Percentiles rank a stretch among this genome's conserved stretches.
These are phyloP conservation scores for Spilosoma lubricipeda DNA, from an alignment of 2,888 invertebrate species.

Conservation along the genomic window DNA sequence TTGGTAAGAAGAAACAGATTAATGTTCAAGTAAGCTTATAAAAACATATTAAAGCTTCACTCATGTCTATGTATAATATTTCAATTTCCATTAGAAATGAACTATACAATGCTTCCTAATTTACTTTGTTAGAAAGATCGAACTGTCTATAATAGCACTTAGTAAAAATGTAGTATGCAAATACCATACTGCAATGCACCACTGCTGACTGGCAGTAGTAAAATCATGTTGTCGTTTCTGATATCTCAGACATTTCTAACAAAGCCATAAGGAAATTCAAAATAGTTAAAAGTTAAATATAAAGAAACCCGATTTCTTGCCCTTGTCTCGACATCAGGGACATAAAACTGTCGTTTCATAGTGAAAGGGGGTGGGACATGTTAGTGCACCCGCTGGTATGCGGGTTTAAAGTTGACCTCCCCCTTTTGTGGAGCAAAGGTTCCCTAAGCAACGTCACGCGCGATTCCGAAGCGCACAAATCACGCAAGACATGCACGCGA, in stretches of 20 bases:
- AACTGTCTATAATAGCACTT: too few relatives aligned
- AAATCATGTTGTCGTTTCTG: not conserved
- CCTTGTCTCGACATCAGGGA: constrained; percentile 67
- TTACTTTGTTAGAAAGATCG: not conserved
- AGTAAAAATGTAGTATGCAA: too few relatives aligned
- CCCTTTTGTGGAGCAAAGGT: constrained; percentile 63
- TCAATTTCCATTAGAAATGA: not conserved
- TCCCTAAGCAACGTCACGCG: constrained; percentile 80
- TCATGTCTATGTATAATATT: not conserved
- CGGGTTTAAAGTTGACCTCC: constrained; percentile 72
- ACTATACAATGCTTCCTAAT: not conserved
- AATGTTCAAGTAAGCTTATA: not conserved
- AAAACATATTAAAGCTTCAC: not conserved
- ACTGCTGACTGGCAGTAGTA: not conserved
- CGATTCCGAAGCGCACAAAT: constrained; percentile 79
- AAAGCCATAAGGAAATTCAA: not conserved
- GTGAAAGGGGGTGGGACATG: constrained; percentile 80
- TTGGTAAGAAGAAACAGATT: constrained; percentile 12
- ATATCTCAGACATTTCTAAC: not conserved
- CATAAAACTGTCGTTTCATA: constrained; percentile 82
- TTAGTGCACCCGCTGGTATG: constrained; percentile 80
- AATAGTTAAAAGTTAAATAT: constrained; percentile 37
- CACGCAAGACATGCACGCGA: constrained; percentile 82
- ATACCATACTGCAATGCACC: not conserved
- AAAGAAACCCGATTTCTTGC: constrained; percentile 64